Percentiles rank a stretch among this genome's conserved stretches.
Conservation (phyloP, 2,797 vertebrate genomes). For the Scyliorhinus canicula region DNA sequence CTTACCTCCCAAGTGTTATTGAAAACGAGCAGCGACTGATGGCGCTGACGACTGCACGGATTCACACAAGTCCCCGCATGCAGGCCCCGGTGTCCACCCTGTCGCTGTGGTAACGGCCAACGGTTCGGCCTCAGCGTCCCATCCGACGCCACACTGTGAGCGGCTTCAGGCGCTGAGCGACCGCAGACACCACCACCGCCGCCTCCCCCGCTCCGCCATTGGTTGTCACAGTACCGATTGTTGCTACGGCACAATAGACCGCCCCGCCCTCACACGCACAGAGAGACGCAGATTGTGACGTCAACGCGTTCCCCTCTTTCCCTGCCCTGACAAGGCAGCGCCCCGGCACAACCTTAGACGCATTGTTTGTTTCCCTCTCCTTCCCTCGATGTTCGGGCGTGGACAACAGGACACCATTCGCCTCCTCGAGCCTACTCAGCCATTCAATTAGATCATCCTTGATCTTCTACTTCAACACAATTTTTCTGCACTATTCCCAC, state of each 20-base stretch:
- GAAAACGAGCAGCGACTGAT: neutral
- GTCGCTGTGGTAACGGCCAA: slow-evolving; percentile 4
- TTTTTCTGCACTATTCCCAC: too few relatives aligned
- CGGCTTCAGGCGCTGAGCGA: neutral
- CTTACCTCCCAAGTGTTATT: neutral
- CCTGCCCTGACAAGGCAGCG: fast-evolving
- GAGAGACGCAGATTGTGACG: neutral
- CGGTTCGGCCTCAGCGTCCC: neutral
- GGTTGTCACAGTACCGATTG: slow-evolving; percentile 29
- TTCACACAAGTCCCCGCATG: slow-evolving; percentile 8
- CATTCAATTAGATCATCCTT: too few relatives aligned
- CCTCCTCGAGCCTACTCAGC: too few relatives aligned
- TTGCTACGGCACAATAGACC: neutral
- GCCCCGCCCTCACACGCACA: neutral
- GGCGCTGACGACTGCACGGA: neutral
- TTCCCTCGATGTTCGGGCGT: too few relatives aligned
- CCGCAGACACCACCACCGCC: too few relatives aligned
- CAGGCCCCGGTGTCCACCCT: neutral
- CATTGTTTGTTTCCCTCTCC: neutral
- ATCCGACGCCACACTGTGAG: neutral
- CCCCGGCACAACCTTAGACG: neutral
- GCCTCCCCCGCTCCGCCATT: neutral
- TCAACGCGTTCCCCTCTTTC: neutral
- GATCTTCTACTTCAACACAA: too few relatives aligned
- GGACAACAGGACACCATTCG: too few relatives aligned